Evolutionary conservation across 2,888 invertebrate genomes (phyloP).

Genomic region (Anthophora plumipes): DNA sequence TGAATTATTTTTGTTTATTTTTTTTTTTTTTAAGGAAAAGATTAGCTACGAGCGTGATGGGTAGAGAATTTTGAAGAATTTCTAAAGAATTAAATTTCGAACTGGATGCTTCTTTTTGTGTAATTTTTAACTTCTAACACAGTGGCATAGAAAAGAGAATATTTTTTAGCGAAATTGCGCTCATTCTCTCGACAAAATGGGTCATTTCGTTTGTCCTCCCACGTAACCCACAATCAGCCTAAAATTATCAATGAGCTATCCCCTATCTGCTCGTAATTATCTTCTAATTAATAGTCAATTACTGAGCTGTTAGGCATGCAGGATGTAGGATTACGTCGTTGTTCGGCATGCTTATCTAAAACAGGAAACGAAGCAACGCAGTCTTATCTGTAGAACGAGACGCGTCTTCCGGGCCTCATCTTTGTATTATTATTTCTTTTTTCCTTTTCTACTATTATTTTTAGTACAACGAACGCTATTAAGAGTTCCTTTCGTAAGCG

Average conservation of each 20-base stretch:
- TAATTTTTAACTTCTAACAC: too few species aligned
- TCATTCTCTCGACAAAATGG: too few species aligned
- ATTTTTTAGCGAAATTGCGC: too few species aligned
- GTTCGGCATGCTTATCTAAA: constrained; percentile 41
- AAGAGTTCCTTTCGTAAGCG: too few species aligned
- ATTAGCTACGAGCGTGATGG: too few species aligned
- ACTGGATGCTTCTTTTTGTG: too few species aligned
- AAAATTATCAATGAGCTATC: constrained; percentile 10
- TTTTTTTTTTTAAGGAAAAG: too few species aligned
- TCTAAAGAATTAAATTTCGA: too few species aligned
- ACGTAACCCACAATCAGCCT: constrained; percentile 28
- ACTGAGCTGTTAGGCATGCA: constrained; percentile 51
- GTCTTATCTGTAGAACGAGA: constrained; percentile 14
- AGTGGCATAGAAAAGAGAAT: too few species aligned
- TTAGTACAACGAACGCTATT: too few species aligned
- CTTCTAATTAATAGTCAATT: constrained; percentile 78
- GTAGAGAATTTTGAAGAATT: too few species aligned
- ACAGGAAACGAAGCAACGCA: constrained; percentile 42
- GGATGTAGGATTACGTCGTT: constrained; percentile 54
- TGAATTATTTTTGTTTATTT: too few species aligned
- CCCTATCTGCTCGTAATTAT: constrained; percentile 72
- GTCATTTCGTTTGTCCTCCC: constrained; percentile 7
- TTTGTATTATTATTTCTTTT: neutral
- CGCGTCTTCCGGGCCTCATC: constrained; percentile 22
- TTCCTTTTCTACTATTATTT: neutral